These are phyloP conservation scores for Limnephilus rhombicus DNA, from an alignment of 2,888 invertebrate species.

Conservation along the genomic window DNA sequence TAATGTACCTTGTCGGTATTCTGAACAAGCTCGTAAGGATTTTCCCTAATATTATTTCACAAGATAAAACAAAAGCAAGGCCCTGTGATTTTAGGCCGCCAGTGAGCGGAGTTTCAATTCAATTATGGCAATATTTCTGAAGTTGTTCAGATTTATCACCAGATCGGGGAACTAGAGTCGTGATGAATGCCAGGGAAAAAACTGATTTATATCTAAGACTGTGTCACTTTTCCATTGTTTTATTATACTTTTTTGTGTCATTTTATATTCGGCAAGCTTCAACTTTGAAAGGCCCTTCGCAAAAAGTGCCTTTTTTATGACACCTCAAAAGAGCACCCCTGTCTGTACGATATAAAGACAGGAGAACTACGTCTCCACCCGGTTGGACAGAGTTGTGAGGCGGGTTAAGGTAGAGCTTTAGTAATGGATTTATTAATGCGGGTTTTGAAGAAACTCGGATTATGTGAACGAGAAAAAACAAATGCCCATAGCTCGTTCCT, in stretches of 20 bases:
- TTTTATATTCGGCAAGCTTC: slow-evolving; percentile 50
- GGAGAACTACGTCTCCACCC: too few species aligned
- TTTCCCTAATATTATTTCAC: slow-evolving; percentile 3
- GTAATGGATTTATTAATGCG: too few species aligned
- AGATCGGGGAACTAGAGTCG: not conserved
- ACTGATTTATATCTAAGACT: slow-evolving; percentile 57
- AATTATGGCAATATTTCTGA: slow-evolving; percentile 65
- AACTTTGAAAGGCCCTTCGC: not conserved
- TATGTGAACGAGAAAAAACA: too few species aligned
- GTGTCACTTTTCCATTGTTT: slow-evolving; percentile 57
- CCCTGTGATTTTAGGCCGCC: slow-evolving; percentile 9
- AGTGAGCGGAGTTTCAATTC: slow-evolving; percentile 60
- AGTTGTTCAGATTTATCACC: slow-evolving; percentile 61
- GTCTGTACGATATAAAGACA: too few species aligned
- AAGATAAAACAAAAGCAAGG: not conserved
- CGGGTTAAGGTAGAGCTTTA: too few species aligned
- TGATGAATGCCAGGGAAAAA: slow-evolving; percentile 55
- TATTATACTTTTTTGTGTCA: slow-evolving; percentile 57
- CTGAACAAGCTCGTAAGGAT: not conserved
- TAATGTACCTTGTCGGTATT: not conserved
- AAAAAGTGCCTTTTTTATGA: not conserved
- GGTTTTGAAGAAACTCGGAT: too few species aligned
- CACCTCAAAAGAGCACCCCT: too few species aligned
- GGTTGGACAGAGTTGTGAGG: too few species aligned
- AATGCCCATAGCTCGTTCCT: too few species aligned